Evolutionary conservation across 2,797 vertebrate species (phyloP).

Genomic region (Gila robusta): DNA sequence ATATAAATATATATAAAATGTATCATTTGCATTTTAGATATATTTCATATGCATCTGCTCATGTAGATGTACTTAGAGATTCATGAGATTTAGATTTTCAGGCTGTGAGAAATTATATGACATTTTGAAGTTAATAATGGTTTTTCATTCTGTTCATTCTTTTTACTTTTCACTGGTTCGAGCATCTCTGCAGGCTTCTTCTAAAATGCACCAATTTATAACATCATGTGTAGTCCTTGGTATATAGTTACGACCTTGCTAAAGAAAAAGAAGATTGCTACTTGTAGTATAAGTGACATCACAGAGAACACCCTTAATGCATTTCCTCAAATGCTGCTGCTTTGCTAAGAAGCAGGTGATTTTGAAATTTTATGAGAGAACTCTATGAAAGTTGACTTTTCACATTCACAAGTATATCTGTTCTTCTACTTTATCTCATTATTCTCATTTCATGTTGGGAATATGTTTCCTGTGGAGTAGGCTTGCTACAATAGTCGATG

Average conservation of each 20-base stretch:
- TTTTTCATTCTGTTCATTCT: neutral
- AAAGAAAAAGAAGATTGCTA: conserved; percentile 14
- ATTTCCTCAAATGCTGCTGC: neutral
- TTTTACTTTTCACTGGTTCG: conserved; percentile 9
- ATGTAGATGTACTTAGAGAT: neutral
- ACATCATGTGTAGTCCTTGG: neutral
- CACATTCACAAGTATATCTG: neutral
- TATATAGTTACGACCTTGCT: conserved; percentile 5
- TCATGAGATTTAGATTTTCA: neutral
- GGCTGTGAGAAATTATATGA: neutral
- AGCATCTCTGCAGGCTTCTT: neutral
- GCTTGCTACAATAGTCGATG: too few species aligned
- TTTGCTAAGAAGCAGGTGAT: neutral
- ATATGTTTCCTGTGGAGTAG: neutral
- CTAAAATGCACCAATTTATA: neutral
- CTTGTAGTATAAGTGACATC: neutral
- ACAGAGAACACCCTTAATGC: neutral
- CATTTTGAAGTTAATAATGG: neutral
- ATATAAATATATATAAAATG: too few species aligned
- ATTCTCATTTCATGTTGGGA: neutral
- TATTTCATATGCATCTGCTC: too few species aligned
- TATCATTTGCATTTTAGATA: neutral
- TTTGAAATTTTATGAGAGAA: neutral
- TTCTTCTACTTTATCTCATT: neutral
- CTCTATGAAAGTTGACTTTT: conserved; percentile 12